Conservation (phyloP, 2,888 invertebrate species). For the Sialis fuliginosa region DNA sequence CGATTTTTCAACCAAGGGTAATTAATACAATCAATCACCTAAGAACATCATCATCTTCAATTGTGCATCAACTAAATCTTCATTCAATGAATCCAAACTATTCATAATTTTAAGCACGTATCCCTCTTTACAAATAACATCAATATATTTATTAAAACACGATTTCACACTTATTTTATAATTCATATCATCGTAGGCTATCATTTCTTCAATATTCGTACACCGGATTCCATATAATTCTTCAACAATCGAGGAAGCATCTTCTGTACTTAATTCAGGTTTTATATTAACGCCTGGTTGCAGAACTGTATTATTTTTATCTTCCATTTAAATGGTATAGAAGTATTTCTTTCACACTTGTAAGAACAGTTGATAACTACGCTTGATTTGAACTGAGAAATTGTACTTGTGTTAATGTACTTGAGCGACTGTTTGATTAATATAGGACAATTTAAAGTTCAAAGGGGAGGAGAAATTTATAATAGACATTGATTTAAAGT, state of each 20-base stretch:
- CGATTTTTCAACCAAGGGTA: no score
- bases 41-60: slow-evolving; percentile 54
- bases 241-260: slow-evolving; percentile 32
- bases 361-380: no score
- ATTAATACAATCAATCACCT: slow-evolving; percentile 38
- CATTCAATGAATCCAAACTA: slow-evolving; percentile 56
- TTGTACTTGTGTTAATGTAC: no score
- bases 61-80: slow-evolving; percentile 52
- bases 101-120: slow-evolving; percentile 75
- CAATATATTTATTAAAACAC: slow-evolving; percentile 40
- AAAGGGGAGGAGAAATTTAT: no score
- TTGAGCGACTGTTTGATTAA: no score
- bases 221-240: slow-evolving; percentile 45
- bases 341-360: no score
- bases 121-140: slow-evolving; percentile 35
- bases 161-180: slow-evolving; percentile 43
- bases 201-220: slow-evolving; percentile 36
- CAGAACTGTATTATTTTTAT: no score
- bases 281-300: slow-evolving; percentile 37
- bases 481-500: no score
- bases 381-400: no score
- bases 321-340: no score
- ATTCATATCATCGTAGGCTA: slow-evolving; percentile 67
- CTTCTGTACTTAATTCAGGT: slow-evolving; percentile 33
- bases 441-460: no score